Evolutionary conservation across 2,797 vertebrate genomes (phyloP).

Genomic region (Muraenolepis orangiensis): DNA sequence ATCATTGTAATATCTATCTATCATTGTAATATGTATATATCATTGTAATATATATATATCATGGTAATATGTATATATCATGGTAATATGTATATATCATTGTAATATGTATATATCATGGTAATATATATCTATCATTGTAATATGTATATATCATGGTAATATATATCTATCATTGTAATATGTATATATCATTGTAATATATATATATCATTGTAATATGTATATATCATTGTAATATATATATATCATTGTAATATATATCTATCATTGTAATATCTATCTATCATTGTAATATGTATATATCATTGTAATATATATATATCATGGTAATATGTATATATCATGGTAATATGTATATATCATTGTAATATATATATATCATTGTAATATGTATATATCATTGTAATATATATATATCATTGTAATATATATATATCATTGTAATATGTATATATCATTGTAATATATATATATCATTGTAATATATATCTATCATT

Average conservation of each 20-base stretch:
- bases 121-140: not conserved
- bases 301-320: not conserved
- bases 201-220: not conserved
- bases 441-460: not conserved
- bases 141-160: not conserved
- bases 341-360: too few species aligned
- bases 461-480: too few species aligned
- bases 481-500: too few species aligned
- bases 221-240: slow-evolving; percentile 71
- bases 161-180: not conserved
- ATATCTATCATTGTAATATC: not conserved
- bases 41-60: not conserved
- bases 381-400: not conserved
- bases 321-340: not conserved
- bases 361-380: not conserved
- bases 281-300: not conserved
- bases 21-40: not conserved
- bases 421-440: not conserved
- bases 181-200: not conserved
- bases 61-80: not conserved
- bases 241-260: not conserved
- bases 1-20: not conserved
- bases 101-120: too few species aligned
- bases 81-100: too few species aligned
- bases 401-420: not conserved